Conservation (phyloP, 1,140 invertebrate genomes). For the Diuraphis noxia region DNA sequence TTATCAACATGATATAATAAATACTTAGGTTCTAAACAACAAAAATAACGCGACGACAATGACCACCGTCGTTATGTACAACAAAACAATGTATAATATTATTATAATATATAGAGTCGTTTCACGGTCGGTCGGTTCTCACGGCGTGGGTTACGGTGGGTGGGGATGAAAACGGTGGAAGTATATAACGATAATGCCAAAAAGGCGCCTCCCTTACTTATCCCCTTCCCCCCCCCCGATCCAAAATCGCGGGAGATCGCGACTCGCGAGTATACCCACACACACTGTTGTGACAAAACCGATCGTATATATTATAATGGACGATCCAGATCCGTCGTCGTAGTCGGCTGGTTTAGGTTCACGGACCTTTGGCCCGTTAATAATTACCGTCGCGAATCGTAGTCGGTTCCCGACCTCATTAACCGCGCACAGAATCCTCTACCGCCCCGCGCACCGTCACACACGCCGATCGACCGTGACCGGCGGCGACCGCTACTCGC, state of each 20-base stretch:
- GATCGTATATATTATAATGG: not conserved
- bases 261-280: too few species aligned
- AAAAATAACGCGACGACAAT: not conserved
- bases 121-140: constrained; percentile 38
- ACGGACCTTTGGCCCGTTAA: constrained; percentile 53
- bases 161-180: not conserved
- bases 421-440: constrained; percentile 32
- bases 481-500: not conserved
- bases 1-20: not conserved
- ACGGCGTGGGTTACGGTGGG: not conserved
- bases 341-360: constrained; percentile 31
- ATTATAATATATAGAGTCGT: not conserved
- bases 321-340: constrained; percentile 29
- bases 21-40: not conserved
- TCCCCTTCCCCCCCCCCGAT: not conserved
- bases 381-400: constrained; percentile 52
- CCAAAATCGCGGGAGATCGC: not conserved
- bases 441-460: not conserved
- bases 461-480: constrained; percentile 42
- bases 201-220: not conserved
- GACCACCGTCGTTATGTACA: not conserved
- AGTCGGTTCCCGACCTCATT: constrained; percentile 47
- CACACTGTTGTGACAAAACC: not conserved
- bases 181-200: not conserved
- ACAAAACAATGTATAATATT: not conserved